Base-by-base conservation (phyloP, 2,888 invertebrate species). In the Cryptops parisi region DNA sequence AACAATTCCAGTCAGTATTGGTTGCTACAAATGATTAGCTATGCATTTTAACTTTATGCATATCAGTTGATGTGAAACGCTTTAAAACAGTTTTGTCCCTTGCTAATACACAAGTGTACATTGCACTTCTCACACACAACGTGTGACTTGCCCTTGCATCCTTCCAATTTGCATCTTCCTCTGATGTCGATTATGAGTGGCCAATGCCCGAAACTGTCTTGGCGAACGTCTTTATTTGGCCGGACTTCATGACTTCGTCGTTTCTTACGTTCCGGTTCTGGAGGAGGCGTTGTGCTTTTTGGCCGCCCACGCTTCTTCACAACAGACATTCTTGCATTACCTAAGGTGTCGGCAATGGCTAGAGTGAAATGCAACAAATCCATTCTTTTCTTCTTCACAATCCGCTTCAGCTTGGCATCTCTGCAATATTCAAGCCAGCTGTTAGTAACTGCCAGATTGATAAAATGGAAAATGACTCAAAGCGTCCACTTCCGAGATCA, bases 391-490 rank as follows among this genome's bases (percentile, higher is more conserved):
- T 53, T 53, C 22, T 21, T 26, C 33, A 21, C 39, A 2, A 23
- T 22, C 9, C 39, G 2, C 15, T 15, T n/a, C 23, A 23, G 26
- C 17, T n/a, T 23, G 5, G 26, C 41, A 52, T 55, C 45, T 41
- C 33, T 44, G 49, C 52, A 22, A 51, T 61, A 60, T 47, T 59
- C 60, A 6, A 60, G 47, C 61, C 62, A 61, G 39, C 57, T 57
- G 52, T 61, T 61, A 17, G 48, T 53, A 41, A 59, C 51, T 24
- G 58, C 57, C 22, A 61, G 49, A 55, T 62, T 60, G 19, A 59
- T 17, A 41, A 52, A 41, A 52, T 59, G 57, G 33, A 43, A 40
- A 47, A 59, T 50, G 21, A 53, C 26, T 40, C 47, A 21, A 22
- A 57, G 51, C 40, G 54, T 58, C 59, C 56, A 56, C 46, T 58